Base-by-base conservation (phyloP, 2,888 invertebrate genomes). In the Uloborus plumipes region DNA sequence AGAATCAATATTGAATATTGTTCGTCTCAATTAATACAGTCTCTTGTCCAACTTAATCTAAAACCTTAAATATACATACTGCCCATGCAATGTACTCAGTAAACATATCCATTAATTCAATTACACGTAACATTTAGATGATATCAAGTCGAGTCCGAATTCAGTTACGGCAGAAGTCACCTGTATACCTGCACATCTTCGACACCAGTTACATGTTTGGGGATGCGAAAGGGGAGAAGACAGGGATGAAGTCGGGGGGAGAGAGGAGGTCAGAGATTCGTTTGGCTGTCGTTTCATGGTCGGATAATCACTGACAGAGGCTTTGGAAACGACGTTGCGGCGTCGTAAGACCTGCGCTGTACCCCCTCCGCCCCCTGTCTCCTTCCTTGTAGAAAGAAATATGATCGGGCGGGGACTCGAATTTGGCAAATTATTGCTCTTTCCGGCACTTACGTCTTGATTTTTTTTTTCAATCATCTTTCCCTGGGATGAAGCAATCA, bases 271-370 rank as follows among this genome's bases (percentile, higher is more conserved):
- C 50, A 50, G 22, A 67, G 75, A 59, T 75, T 75, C 75, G 61
- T 75, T 75, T 67, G 55, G 61, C 74, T 81, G 80, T 81, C 74
- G 80, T 74, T 81, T 81, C 50, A 81, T 59, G 80, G 74, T 81
- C 64, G 74, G 69, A 64, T 74, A 65, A 81, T 74, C 70, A 58
- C 61, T 74, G 74, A 81, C 80, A 75, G 64, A 55, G 47, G 70
- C 61, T 70, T 58, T n/a, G 20, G 70, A 65, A 71, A 49, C 61
- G 74, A 80, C 80, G 49, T 79, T 59, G 15, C 59, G 65, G 66
- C 67, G 79, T 73, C 79, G 67, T 20, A 22, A n/a, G 55, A 31
- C 61, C 53, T 73, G 13, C 51, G 18, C 31, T 47, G 20, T 13
- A 2, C 18, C 39, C 31, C 31, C 31, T 58, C 67, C 16, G 1